Conservation (phyloP, 2,113 vertebrate species). For the Pachypanchax playfairii region DNA sequence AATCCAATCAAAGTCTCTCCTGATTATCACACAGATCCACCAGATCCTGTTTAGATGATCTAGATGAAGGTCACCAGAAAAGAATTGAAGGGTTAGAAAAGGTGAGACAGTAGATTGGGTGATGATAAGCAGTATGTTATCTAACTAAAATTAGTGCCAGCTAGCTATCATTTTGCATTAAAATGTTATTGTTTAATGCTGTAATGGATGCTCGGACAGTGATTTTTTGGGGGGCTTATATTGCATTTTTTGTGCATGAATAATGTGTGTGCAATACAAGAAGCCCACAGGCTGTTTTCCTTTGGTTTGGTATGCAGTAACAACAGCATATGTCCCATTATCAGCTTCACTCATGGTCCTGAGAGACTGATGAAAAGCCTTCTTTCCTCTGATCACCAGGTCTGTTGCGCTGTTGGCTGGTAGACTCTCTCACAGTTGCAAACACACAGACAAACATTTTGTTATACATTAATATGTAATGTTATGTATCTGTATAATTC, state of each 20-base stretch:
- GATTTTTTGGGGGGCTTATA: conserved; percentile 57
- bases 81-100: conserved; percentile 53
- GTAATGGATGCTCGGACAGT: conserved; percentile 56
- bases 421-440: conserved; percentile 39
- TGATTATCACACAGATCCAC: conserved; percentile 70
- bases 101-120: conserved; percentile 47
- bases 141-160: conserved; percentile 23
- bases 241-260: conserved; percentile 40
- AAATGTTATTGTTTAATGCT: conserved; percentile 46
- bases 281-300: conserved; percentile 71
- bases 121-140: conserved; percentile 26
- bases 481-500: conserved; percentile 46
- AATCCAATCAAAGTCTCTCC: conserved; percentile 70
- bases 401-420: conserved; percentile 57
- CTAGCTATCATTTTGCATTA: conserved; percentile 27
- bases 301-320: conserved; percentile 60
- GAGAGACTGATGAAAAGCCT: conserved; percentile 70
- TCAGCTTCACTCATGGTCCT: conserved; percentile 57
- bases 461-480: conserved; percentile 55
- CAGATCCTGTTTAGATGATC: conserved; percentile 58
- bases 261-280: conserved; percentile 55
- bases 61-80: conserved; percentile 53
- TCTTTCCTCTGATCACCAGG: conserved; percentile 68
- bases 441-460: conserved; percentile 45
- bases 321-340: conserved; percentile 74